phyloP scores from a whole-genome alignment of 2,888 invertebrate species.

The Conistra vaccinii region DNA sequence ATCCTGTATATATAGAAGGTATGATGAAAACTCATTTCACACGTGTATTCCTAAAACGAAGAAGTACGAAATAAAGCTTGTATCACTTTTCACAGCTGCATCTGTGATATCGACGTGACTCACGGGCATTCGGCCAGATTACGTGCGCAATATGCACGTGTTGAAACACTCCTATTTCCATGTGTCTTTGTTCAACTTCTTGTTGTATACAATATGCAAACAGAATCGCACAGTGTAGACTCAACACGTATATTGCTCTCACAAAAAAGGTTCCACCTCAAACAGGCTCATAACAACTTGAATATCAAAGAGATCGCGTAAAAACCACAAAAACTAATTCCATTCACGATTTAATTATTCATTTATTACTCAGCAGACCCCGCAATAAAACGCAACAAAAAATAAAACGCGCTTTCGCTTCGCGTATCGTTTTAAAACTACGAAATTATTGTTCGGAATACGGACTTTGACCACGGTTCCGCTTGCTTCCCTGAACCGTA shows the following conservation, averaged over 20 bases:
- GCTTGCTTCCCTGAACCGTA: conserved; percentile 61
- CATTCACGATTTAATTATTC: conserved; percentile 53
- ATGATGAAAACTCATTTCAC: conserved; percentile 19
- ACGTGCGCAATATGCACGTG: conserved; percentile 40
- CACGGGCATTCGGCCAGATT: conserved; percentile 32
- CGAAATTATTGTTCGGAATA: conserved; percentile 68
- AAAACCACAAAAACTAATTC: conserved; percentile 37
- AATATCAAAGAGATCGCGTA: conserved; percentile 26
- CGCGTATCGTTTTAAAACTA: conserved; percentile 61
- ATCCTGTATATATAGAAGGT: neutral
- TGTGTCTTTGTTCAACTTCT: neutral
- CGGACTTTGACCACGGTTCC: conserved; percentile 69
- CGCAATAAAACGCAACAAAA: conserved; percentile 48
- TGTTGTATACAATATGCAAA: neutral
- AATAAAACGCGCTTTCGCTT: conserved; percentile 51
- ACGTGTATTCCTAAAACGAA: neutral
- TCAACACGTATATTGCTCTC: neutral
- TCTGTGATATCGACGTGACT: conserved; percentile 37
- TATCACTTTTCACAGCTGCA: conserved; percentile 43
- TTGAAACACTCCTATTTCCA: conserved; percentile 12
- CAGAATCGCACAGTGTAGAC: neutral
- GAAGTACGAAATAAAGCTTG: conserved; percentile 31
- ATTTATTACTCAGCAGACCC: conserved; percentile 46
- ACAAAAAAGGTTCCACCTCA: neutral
- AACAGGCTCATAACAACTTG: conserved; percentile 17